Evolutionary conservation across 2,888 invertebrate species (phyloP), one percentile per base, ranked within the genome.

Genomic region (Yponomeuta malinellus): DNA sequence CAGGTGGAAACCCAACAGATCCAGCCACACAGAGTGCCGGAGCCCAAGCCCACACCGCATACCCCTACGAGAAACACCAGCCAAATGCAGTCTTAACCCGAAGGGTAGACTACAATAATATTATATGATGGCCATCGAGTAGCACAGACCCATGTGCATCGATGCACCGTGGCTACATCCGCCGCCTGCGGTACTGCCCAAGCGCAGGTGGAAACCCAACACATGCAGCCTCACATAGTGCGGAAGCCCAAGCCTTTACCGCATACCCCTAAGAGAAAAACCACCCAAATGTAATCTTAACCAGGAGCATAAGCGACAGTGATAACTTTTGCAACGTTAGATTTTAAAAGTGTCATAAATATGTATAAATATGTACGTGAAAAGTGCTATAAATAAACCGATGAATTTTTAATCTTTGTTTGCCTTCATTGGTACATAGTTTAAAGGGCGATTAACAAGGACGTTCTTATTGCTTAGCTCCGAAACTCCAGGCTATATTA

Each of bases 51-150:
- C 52, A 12, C 12, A 59, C 15, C 52, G 15, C 52, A 59, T 59
- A 59, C 52, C 52, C 15, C 52, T 59, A 59, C 52, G 52, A 59
- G 15, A 64, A 23, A 64, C 64, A 10, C 12, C 23, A 2, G 23
- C 23, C 31, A 31, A 23, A 64, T 31, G 29, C 23, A 64, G 8
- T 10, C 31, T 64, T 64, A 29, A 10, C n/a, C 2, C 23, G 12
- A 23, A 64, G 6, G 9, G 8, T 8, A 43, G 43, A 1, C 43
- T 43, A 43, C 2, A 37, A 37, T 37, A 37, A 37, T 37, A 12
- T 12, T 37, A 37, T 33, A 82, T 83, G 29, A 89, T 92, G 73
- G 86, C 85, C 8, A 75, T 91, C 8, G 87, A 87, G 6, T 78
- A 75, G 71, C 84, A 81, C 67, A 74, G 78, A 9, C 71, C 71